Conservation (phyloP, 2,113 vertebrate genomes). For the Calidris pygmaea region DNA sequence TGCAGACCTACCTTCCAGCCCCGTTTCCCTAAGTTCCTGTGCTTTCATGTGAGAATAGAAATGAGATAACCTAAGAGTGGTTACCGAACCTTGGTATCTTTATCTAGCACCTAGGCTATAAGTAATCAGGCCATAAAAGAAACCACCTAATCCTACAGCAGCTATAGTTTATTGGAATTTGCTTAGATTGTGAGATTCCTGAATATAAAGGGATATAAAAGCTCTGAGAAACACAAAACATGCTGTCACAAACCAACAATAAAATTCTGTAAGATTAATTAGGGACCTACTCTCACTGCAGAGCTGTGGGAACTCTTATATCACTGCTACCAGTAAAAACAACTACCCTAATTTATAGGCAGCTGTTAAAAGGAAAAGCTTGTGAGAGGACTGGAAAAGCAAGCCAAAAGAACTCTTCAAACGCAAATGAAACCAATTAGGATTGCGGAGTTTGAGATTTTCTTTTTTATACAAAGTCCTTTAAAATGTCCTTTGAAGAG, state of each 20-base stretch:
- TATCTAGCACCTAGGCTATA: background rate
- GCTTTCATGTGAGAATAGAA: background rate
- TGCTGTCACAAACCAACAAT: background rate
- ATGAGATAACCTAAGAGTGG: background rate
- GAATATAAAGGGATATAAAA: background rate
- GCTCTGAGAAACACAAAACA: background rate
- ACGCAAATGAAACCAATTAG: constrained; percentile 48
- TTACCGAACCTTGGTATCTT: background rate
- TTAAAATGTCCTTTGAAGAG: constrained; percentile 32
- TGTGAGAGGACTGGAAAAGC: constrained; percentile 30
- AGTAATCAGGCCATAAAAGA: background rate
- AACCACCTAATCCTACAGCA: background rate
- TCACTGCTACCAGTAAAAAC: constrained; percentile 26
- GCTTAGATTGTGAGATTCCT: background rate
- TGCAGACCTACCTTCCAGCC: background rate
- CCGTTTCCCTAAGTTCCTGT: background rate
- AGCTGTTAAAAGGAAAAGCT: constrained; percentile 45
- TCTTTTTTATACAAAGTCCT: background rate
- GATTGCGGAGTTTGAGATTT: background rate
- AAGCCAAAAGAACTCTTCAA: constrained; percentile 45
- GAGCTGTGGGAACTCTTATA: constrained; percentile 5
- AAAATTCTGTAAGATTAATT: background rate
- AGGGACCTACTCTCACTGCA: background rate
- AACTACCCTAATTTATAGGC: constrained; percentile 44
- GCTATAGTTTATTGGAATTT: background rate